Evolutionary conservation across 1,140 invertebrate species (phyloP).

Genomic region (Mactra quadrangularis): DNA sequence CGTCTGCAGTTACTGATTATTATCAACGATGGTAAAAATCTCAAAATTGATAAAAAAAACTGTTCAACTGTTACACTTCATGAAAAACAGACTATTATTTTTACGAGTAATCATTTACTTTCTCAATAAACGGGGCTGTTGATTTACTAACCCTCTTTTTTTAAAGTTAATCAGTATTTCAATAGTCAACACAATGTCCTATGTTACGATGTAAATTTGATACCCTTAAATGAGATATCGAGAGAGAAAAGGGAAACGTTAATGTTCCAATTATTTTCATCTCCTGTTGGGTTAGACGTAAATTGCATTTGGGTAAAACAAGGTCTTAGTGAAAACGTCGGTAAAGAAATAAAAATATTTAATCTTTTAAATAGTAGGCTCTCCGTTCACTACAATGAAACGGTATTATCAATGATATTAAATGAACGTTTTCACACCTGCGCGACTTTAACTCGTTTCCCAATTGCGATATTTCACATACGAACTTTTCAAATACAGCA

Average conservation of each 20-base stretch:
- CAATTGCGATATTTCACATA: slow-evolving; percentile 23
- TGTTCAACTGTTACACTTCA: slow-evolving; percentile 49
- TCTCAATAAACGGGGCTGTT: slow-evolving; percentile 46
- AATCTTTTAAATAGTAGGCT: slow-evolving; percentile 10
- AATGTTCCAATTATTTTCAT: too few relatives aligned
- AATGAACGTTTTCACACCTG: slow-evolving; percentile 39
- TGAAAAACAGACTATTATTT: slow-evolving; percentile 53
- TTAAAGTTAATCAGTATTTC: too few relatives aligned
- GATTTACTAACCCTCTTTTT: slow-evolving; percentile 33
- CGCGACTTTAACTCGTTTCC: slow-evolving; percentile 8
- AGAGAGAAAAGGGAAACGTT: background rate
- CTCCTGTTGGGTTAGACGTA: too few relatives aligned
- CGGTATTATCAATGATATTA: slow-evolving; percentile 29
- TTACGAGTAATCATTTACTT: slow-evolving; percentile 43
- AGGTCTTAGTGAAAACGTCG: too few relatives aligned
- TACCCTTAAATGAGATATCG: slow-evolving; percentile 1
- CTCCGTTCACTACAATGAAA: slow-evolving; percentile 10
- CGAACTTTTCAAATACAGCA: slow-evolving; percentile 29
- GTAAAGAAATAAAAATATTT: too few relatives aligned
- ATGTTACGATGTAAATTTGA: slow-evolving; percentile 20
- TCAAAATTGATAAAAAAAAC: slow-evolving; percentile 16
- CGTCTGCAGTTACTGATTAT: too few relatives aligned
- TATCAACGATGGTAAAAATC: background rate
- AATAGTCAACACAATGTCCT: slow-evolving; percentile 16
- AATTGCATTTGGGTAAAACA: too few relatives aligned